These are phyloP conservation scores for Apamea anceps DNA, from an alignment of 2,888 invertebrate genomes.

Conservation along the genomic window DNA sequence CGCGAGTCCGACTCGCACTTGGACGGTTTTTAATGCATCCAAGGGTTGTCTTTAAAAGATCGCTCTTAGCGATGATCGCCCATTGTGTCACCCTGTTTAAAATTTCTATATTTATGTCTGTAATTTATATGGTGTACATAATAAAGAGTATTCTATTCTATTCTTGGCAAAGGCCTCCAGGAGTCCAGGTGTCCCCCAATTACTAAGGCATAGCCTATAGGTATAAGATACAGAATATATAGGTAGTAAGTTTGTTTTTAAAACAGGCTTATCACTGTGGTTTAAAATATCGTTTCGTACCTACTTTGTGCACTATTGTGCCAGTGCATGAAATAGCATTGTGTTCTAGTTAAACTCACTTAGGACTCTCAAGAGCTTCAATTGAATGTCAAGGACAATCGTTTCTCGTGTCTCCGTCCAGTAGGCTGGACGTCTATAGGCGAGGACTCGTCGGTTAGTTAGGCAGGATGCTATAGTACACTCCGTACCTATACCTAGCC, in stretches of 20 bases:
- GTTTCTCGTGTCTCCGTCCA: conserved; percentile 23
- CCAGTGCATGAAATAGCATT: conserved; percentile 32
- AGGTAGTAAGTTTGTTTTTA: background rate
- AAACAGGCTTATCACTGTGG: background rate
- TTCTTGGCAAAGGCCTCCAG: background rate
- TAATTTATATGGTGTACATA: too few species aligned
- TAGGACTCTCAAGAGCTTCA: conserved; percentile 36
- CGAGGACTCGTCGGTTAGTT: conserved; percentile 2
- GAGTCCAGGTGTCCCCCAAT: background rate
- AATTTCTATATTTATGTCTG: too few species aligned
- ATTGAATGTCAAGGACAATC: conserved; percentile 46
- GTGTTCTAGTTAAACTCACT: conserved; percentile 24
- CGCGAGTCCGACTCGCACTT: too few species aligned
- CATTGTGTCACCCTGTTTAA: too few species aligned
- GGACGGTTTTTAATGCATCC: too few species aligned
- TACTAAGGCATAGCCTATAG: background rate
- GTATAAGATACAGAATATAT: background rate
- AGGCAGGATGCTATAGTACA: conserved; percentile 13
- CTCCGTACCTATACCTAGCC: background rate
- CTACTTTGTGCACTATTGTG: conserved; percentile 3
- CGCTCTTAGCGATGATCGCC: too few species aligned
- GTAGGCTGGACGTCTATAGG: background rate
- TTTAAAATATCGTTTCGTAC: background rate
- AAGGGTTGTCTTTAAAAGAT: too few species aligned
- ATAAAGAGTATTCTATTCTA: too few species aligned